Conservation (phyloP, 2,888 invertebrate species). For the Scaptomyza parva region DNA sequence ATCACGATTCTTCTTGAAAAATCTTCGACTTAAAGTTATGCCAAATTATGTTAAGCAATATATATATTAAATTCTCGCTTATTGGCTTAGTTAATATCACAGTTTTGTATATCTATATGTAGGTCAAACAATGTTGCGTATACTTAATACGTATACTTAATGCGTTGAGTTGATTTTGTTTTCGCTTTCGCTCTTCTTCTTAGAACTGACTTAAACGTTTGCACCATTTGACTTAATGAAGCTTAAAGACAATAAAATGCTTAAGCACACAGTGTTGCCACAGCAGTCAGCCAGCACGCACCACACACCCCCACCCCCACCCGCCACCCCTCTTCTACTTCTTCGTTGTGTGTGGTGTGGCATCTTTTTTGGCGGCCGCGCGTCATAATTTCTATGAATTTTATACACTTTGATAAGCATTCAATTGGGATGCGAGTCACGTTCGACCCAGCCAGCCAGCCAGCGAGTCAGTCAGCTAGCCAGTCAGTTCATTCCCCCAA, state of each 20-base stretch:
- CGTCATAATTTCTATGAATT: conserved; percentile 78
- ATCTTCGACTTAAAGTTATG: too few species aligned
- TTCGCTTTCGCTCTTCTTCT: conserved; percentile 23
- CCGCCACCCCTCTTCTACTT: neutral
- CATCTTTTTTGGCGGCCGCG: conserved; percentile 64
- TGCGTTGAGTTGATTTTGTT: conserved; percentile 44
- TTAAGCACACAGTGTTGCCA: conserved; percentile 63
- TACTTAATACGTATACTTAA: conserved; percentile 53
- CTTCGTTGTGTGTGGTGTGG: conserved; percentile 1
- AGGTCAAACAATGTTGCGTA: conserved; percentile 9
- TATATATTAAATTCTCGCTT: too few species aligned
- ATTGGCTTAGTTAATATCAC: too few species aligned
- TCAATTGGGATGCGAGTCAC: conserved; percentile 75
- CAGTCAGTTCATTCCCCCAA: neutral
- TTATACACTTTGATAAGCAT: conserved; percentile 77
- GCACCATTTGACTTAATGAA: conserved; percentile 77
- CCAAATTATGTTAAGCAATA: too few species aligned
- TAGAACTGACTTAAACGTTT: conserved; percentile 60
- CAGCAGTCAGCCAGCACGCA: conserved; percentile 21
- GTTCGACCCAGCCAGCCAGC: conserved; percentile 37
- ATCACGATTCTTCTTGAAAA: too few species aligned
- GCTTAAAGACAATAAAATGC: conserved; percentile 78
- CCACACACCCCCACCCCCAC: neutral
- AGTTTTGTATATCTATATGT: too few species aligned
- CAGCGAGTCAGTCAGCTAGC: conserved; percentile 5